These are phyloP conservation scores for Druon quercuslanigerum DNA, from an alignment of 1,140 invertebrate genomes.

Conservation along the genomic window DNA sequence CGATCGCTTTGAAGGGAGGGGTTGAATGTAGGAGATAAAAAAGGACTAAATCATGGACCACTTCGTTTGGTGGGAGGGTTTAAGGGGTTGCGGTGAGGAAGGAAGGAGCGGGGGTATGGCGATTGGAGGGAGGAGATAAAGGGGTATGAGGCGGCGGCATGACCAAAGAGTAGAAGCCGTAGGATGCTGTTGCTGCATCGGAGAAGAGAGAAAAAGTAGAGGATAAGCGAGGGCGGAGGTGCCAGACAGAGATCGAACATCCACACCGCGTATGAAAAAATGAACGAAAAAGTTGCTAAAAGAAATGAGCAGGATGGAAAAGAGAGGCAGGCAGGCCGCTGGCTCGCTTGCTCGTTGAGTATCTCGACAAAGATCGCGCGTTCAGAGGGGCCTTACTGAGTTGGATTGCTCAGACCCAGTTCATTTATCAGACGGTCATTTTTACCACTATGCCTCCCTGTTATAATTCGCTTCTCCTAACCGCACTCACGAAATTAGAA, in stretches of 20 bases:
- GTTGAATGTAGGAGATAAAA: background rate
- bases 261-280: conserved; percentile 35
- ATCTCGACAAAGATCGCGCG: conserved; percentile 57
- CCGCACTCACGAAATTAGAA: background rate
- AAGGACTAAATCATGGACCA: conserved; percentile 17
- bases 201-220: conserved; percentile 37
- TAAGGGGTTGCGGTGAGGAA: background rate
- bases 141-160: conserved; percentile 59
- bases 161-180: conserved; percentile 62
- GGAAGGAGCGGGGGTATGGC: conserved; percentile 31
- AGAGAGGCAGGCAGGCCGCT: conserved; percentile 34
- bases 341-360: conserved; percentile 42
- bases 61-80: conserved; percentile 20
- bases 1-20: background rate
- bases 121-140: conserved; percentile 65
- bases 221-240: conserved; percentile 28
- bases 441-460: conserved; percentile 39
- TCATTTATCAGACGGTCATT: conserved; percentile 21
- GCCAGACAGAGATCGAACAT: conserved; percentile 33
- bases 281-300: conserved; percentile 38
- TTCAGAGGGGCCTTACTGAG: conserved; percentile 61
- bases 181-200: conserved; percentile 41
- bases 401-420: conserved; percentile 50
- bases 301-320: conserved; percentile 36
- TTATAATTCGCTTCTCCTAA: conserved; percentile 58